A percentile compares a stretch with the other conserved stretches of the same genome.
phyloP scores from a whole-genome alignment of 1,140 invertebrate species.

The Trichonephila inaurata region DNA sequence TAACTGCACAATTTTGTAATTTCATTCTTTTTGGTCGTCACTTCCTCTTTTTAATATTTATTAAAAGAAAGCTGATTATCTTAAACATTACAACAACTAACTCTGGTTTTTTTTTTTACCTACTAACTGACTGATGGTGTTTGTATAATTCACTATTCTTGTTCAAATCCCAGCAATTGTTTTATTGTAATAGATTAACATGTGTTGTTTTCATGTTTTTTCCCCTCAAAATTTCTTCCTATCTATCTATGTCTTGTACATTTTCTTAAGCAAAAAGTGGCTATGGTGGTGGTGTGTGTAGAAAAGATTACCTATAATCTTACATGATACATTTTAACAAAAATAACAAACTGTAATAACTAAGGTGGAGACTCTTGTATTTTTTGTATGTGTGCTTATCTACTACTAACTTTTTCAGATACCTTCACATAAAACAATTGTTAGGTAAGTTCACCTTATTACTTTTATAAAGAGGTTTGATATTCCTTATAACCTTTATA shows the following conservation, averaged over 20 bases:
- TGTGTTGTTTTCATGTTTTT: neutral
- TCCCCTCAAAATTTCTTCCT: neutral
- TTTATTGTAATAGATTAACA: neutral
- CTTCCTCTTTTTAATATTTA: no score
- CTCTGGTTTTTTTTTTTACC: no score
- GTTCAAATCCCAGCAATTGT: neutral
- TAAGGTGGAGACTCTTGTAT: neutral
- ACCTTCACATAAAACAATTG: neutral
- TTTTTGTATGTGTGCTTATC: conserved; percentile 5
- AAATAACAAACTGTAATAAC: neutral
- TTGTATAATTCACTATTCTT: neutral
- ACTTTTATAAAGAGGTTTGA: neutral
- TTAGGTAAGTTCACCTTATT: conserved; percentile 1
- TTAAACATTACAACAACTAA: no score
- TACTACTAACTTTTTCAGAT: conserved; percentile 42
- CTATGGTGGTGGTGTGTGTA: neutral
- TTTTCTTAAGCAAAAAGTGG: conserved; percentile 3
- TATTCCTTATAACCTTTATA: neutral
- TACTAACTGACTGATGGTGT: neutral
- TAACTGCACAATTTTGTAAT: no score
- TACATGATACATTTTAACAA: neutral
- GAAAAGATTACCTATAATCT: neutral
- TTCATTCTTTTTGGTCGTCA: no score
- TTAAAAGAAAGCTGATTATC: no score
- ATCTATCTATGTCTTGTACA: neutral